These are phyloP conservation scores for Malacosoma neustria DNA, from an alignment of 2,888 invertebrate species.

Conservation along the genomic window DNA sequence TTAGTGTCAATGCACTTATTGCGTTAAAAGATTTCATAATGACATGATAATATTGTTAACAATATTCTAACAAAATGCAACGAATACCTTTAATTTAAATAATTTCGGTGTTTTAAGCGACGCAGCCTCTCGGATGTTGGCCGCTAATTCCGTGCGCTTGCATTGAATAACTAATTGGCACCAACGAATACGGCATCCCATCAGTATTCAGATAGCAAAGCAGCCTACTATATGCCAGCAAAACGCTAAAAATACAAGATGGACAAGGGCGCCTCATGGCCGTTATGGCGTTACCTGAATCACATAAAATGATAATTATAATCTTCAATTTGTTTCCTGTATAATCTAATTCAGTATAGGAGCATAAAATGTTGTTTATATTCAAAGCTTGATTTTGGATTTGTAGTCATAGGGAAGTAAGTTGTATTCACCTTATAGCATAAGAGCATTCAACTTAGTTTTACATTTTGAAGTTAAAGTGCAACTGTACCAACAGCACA, in stretches of 20 bases:
- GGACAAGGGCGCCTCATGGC: conserved; percentile 58
- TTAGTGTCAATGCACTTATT: conserved; percentile 16
- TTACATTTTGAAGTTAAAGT: too few relatives aligned
- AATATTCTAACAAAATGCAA: background rate
- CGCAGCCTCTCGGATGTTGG: conserved; percentile 43
- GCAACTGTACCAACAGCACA: too few relatives aligned
- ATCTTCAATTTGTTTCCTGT: conserved; percentile 39
- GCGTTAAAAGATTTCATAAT: background rate
- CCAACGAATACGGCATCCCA: conserved; percentile 25
- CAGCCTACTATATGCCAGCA: conserved; percentile 36
- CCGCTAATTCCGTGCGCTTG: conserved; percentile 65
- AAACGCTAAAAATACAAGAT: conserved; percentile 67
- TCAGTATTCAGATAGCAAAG: conserved; percentile 55
- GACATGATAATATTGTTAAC: background rate
- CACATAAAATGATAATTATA: conserved; percentile 41
- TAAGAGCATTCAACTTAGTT: too few relatives aligned
- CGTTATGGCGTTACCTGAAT: conserved; percentile 51
- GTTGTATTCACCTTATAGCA: too few relatives aligned
- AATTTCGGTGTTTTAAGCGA: conserved; percentile 5
- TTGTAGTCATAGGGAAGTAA: conserved; percentile 4
- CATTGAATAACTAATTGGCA: conserved; percentile 52
- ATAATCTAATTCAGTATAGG: conserved; percentile 16
- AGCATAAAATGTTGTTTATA: conserved; percentile 7
- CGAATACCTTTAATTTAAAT: background rate
- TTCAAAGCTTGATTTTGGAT: background rate